Evolutionary conservation across 2,113 vertebrate species (phyloP).

Genomic region (Clarias batrachus): DNA sequence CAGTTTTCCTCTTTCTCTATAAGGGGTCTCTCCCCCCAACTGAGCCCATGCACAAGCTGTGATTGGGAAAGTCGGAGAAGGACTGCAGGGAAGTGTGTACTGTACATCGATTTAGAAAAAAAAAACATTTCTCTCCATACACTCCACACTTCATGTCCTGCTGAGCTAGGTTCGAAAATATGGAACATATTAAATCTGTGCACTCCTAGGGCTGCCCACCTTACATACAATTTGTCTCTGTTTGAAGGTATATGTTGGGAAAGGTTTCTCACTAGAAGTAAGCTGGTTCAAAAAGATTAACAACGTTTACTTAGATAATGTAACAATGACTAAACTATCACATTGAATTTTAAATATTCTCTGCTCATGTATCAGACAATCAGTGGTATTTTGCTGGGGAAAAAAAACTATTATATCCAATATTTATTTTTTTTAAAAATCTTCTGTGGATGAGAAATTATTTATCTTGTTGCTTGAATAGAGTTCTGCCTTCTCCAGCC

Average conservation of each 20-base stretch:
- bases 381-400: too few species aligned
- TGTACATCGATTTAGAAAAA: neutral
- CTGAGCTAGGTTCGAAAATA: slow-evolving; percentile 20
- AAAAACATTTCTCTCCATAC: too few species aligned
- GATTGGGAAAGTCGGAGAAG: slow-evolving; percentile 12
- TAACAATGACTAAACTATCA: neutral
- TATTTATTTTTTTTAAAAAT: neutral
- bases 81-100: slow-evolving; percentile 7
- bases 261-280: neutral
- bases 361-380: neutral
- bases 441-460: neutral
- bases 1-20: slow-evolving; percentile 37
- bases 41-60: neutral
- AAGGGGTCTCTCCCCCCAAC: slow-evolving; percentile 31
- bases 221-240: slow-evolving; percentile 36
- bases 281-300: neutral
- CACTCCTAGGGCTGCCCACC: slow-evolving; percentile 23
- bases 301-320: neutral
- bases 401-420: neutral
- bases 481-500: neutral
- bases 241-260: neutral
- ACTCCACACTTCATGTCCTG: neutral
- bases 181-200: slow-evolving; percentile 36
- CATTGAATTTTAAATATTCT: neutral
- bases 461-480: neutral